phyloP scores from a whole-genome alignment of 2,113 vertebrate species.

The Pangasianodon hypophthalmus region DNA sequence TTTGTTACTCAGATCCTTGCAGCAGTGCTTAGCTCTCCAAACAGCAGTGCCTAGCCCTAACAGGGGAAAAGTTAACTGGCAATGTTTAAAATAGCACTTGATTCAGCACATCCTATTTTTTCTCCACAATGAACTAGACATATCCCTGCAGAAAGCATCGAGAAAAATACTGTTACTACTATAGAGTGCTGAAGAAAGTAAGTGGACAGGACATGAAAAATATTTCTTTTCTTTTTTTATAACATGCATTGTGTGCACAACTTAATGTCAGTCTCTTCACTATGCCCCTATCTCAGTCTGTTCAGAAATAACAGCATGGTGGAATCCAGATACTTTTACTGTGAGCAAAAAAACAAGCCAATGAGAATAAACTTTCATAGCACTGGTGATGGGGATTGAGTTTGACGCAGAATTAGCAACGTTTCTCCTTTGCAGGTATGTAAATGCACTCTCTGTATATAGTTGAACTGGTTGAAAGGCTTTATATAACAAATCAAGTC shows the following conservation, averaged over 20 bases:
- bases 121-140: not conserved
- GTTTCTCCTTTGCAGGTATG: no score
- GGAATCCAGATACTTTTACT: no score
- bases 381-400: no score
- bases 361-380: no score
- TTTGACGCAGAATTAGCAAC: no score
- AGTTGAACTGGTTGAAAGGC: not conserved
- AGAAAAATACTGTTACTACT: no score
- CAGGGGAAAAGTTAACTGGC: not conserved
- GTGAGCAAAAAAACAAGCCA: not conserved
- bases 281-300: not conserved
- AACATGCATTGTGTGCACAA: no score
- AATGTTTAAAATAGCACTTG: not conserved
- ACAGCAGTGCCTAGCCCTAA: not conserved
- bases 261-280: not conserved
- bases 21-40: not conserved
- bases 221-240: no score
- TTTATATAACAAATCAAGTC: not conserved
- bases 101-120: not conserved
- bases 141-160: no score
- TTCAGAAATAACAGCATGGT: no score
- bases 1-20: not conserved
- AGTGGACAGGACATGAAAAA: no score
- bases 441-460: not conserved
- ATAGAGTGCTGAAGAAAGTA: no score